These are phyloP conservation scores for Leptogaster cylindrica DNA, from an alignment of 2,888 invertebrate genomes.

Conservation along the genomic window DNA sequence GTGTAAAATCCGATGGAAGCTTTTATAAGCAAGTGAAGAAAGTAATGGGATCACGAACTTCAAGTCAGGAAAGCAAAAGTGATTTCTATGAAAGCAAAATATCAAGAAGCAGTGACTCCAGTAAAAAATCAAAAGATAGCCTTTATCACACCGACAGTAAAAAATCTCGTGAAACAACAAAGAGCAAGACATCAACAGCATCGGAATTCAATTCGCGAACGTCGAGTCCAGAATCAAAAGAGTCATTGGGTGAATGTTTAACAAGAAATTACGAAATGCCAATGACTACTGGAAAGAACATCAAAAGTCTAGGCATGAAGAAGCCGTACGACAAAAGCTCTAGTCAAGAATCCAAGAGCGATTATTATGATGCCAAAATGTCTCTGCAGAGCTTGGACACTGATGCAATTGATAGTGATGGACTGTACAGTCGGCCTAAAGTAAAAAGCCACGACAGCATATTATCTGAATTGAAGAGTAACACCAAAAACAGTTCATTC, in stretches of 20 bases:
- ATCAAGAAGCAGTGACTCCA: slow-evolving; percentile 71
- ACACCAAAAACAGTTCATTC: slow-evolving; percentile 59
- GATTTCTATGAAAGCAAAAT: slow-evolving; percentile 73
- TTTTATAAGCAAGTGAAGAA: slow-evolving; percentile 75
- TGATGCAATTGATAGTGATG: slow-evolving; percentile 51
- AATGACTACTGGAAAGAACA: slow-evolving; percentile 61
- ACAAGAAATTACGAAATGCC: slow-evolving; percentile 64
- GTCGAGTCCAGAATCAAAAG: slow-evolving; percentile 71
- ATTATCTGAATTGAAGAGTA: slow-evolving; percentile 64
- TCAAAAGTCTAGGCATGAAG: slow-evolving; percentile 57
- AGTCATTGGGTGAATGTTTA: slow-evolving; percentile 58
- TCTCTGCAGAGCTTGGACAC: slow-evolving; percentile 52
- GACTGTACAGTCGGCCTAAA: slow-evolving; percentile 57
- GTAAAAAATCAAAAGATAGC: slow-evolving; percentile 70
- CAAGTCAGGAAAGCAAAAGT: slow-evolving; percentile 74
- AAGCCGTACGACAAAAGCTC: slow-evolving; percentile 67
- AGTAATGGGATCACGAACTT: slow-evolving; percentile 69
- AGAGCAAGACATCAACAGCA: slow-evolving; percentile 68
- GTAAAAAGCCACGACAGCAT: slow-evolving; percentile 69
- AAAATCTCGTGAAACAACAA: slow-evolving; percentile 69
- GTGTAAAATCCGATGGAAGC: slow-evolving; percentile 75
- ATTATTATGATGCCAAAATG: slow-evolving; percentile 71
- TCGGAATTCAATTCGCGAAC: slow-evolving; percentile 67
- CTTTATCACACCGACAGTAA: slow-evolving; percentile 72
- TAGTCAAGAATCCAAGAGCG: slow-evolving; percentile 74